These are phyloP conservation scores for Hetaerina titia DNA, from an alignment of 2,888 invertebrate genomes.

Conservation along the genomic window DNA sequence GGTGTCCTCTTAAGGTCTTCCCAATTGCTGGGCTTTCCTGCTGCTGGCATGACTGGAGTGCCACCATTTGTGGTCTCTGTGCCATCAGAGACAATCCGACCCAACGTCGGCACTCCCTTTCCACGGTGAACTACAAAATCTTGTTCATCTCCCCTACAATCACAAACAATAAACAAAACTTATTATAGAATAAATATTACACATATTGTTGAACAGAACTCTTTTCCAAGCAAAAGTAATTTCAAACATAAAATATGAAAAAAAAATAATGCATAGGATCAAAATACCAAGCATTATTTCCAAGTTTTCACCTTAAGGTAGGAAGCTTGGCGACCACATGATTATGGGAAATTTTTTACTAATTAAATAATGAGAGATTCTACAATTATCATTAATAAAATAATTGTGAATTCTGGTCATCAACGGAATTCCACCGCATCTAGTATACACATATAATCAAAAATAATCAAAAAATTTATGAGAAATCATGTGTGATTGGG, in stretches of 20 bases:
- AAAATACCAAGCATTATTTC: too few relatives aligned
- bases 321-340: too few relatives aligned
- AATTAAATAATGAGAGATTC: background rate
- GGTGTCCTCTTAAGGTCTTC: conserved; percentile 82
- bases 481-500: too few relatives aligned
- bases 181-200: background rate
- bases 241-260: background rate
- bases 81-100: conserved; percentile 79
- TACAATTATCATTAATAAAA: background rate
- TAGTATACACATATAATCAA: too few relatives aligned
- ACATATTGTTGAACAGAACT: background rate
- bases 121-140: conserved; percentile 91
- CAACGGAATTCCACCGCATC: too few relatives aligned
- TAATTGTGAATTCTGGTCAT: too few relatives aligned
- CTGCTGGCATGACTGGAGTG: conserved; percentile 79
- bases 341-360: background rate
- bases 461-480: too few relatives aligned
- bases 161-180: background rate
- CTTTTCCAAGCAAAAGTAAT: background rate
- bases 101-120: conserved; percentile 87
- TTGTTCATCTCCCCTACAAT: conserved; percentile 35
- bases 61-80: conserved; percentile 44
- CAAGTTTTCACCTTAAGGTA: too few relatives aligned
- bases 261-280: background rate
- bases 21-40: conserved; percentile 93